Evolutionary conservation across 2,888 invertebrate genomes (phyloP).

Genomic region (Sympetrum striolatum): DNA sequence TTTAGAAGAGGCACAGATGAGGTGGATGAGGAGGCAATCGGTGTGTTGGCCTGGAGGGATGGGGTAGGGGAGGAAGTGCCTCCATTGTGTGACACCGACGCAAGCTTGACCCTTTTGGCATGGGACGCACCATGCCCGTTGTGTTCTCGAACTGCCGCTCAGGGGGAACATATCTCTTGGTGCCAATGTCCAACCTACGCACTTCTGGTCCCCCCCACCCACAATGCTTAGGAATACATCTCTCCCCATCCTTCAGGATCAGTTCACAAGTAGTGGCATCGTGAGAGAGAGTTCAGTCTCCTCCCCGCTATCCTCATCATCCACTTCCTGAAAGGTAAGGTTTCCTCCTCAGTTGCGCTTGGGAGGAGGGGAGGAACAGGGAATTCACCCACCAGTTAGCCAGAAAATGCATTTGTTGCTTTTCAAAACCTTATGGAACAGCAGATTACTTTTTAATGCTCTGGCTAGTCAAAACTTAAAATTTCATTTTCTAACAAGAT

Average conservation of each 20-base stretch:
- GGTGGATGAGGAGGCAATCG: constrained; percentile 43
- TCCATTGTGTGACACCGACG: not conserved
- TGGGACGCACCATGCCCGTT: not conserved
- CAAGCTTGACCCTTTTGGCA: not conserved
- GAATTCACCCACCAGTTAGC: not conserved
- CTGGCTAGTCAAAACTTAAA: not conserved
- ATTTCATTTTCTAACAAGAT: not conserved
- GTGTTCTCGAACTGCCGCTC: not conserved
- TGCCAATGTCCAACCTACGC: not conserved
- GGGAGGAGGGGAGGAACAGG: not conserved
- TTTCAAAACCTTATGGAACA: not conserved
- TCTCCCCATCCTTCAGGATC: not conserved
- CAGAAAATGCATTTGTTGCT: not conserved
- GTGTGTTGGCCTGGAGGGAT: constrained; percentile 24
- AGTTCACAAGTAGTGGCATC: constrained; percentile 38
- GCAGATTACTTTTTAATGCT: not conserved
- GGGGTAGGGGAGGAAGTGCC: constrained; percentile 3
- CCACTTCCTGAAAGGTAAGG: constrained; percentile 44
- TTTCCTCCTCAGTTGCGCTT: not conserved
- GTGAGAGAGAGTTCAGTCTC: constrained; percentile 45
- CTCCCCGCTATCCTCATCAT: constrained; percentile 40
- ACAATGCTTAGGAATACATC: constrained; percentile 3
- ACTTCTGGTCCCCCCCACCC: not conserved
- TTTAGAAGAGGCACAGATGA: constrained; percentile 9
- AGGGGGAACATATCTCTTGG: not conserved